Evolutionary conservation across 2,888 invertebrate species (phyloP), one percentile per base, ranked within the genome.

Genomic region (Conops quadrifasciatus): DNA sequence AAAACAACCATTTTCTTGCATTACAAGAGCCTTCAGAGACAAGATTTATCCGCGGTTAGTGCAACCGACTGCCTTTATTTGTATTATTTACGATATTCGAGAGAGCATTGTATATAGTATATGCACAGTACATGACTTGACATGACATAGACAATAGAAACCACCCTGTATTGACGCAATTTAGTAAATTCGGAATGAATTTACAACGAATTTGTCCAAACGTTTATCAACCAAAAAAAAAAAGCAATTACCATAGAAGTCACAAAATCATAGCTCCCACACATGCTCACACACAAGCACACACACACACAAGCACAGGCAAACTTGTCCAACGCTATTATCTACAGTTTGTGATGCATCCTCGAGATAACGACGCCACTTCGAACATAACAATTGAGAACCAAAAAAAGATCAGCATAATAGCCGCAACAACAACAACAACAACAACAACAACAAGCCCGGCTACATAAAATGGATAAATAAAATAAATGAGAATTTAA

Each of bases 191-290:
- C 45, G 24, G 45, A 56, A 62, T 56, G 66, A 63, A 11, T n/a
- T 53, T 53, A 62, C 36, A 64, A 70, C 64, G 63, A 72, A 71
- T 72, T 72, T 72, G 71, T 72, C 71, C 67, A 68, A 72, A 72
- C 68, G 71, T 68, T 72, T 72, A 72, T 72, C 68, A 67, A 59
- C 47, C 63, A 67, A 36, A 68, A 45, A 67, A 59, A 53, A 65
- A 58, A 71, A 49, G 49, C 56, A 66, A 64, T 70, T 71, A 49
- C n/a, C 26, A 51, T 66, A 45, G 58, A 58, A 66, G 51, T 66
- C 60, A 66, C 66, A 59, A 65, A 71, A 71, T 64, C 68, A 16
- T 21, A 51, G 51, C 68, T 68, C 68, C 62, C 68, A 62, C 62
- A 68, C 60, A 24, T 43, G 24, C 36, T 28, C 30, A 56, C 36